These are phyloP conservation scores for Ernsta delagoae DNA, from an alignment of 2,888 invertebrate genomes.

Conservation along the genomic window DNA sequence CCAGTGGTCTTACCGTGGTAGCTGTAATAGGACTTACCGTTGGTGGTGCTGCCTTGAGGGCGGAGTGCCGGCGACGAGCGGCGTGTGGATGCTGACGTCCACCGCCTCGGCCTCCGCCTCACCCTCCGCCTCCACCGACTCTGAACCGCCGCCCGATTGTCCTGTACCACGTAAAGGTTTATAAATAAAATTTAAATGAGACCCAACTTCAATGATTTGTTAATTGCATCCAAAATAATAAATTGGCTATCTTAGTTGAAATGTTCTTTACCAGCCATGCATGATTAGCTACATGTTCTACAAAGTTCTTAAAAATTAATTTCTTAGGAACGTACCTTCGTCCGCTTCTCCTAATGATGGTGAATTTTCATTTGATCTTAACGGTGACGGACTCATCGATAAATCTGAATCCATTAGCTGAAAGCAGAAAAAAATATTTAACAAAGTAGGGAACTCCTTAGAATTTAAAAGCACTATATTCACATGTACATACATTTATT, in stretches of 20 bases:
- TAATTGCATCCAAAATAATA: too few species aligned
- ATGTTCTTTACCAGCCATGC: too few species aligned
- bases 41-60: slow-evolving; percentile 66
- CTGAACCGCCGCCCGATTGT: slow-evolving; percentile 62
- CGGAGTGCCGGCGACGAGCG: slow-evolving; percentile 72
- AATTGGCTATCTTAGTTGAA: too few species aligned
- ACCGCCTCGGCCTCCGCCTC: slow-evolving; percentile 70
- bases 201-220: too few species aligned
- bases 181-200: too few species aligned
- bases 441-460: not conserved
- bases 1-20: too few species aligned
- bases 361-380: slow-evolving; percentile 70
- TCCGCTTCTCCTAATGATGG: slow-evolving; percentile 79
- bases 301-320: too few species aligned
- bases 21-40: too few species aligned
- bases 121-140: slow-evolving; percentile 58
- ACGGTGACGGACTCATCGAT: slow-evolving; percentile 73
- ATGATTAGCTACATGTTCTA: too few species aligned
- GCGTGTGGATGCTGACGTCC: slow-evolving; percentile 80
- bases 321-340: slow-evolving; percentile 58
- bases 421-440: slow-evolving; percentile 13
- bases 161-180: slow-evolving; percentile 43
- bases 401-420: slow-evolving; percentile 65
- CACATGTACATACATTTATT: not conserved
- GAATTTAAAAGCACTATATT: not conserved